phyloP scores from a whole-genome alignment of 2,888 invertebrate genomes.

The Aelia acuminata region DNA sequence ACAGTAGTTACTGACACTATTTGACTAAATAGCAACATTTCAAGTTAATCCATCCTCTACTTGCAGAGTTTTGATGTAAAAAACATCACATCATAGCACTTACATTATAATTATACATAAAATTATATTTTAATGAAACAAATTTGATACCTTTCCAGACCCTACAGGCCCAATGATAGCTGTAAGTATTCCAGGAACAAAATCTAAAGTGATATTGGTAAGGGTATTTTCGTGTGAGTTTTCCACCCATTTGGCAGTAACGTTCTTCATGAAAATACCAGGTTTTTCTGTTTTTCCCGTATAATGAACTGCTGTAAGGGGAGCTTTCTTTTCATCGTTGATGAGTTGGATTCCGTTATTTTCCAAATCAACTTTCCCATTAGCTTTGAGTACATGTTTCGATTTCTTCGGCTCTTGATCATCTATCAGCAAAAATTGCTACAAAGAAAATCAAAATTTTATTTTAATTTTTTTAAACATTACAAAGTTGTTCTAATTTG shows the following conservation, averaged over 20 bases:
- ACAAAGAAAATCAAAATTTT: not conserved
- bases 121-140: not conserved
- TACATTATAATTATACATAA: not conserved
- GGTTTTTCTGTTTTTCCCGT: slow-evolving; percentile 47
- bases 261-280: slow-evolving; percentile 71
- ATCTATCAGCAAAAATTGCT: slow-evolving; percentile 59
- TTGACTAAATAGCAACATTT: too few species aligned
- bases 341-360: slow-evolving; percentile 15
- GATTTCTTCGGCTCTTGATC: slow-evolving; percentile 40
- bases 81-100: too few species aligned
- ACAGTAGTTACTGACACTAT: too few species aligned
- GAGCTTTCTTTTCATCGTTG: not conserved
- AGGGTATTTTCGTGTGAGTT: slow-evolving; percentile 72
- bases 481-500: not conserved
- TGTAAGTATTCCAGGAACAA: slow-evolving; percentile 75
- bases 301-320: not conserved
- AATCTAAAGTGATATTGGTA: slow-evolving; percentile 72
- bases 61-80: too few species aligned
- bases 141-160: slow-evolving; percentile 75
- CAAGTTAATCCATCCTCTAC: too few species aligned
- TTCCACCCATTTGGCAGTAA: slow-evolving; percentile 72
- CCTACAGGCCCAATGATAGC: slow-evolving; percentile 84
- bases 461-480: not conserved
- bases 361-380: slow-evolving; percentile 54
- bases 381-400: slow-evolving; percentile 22